Conservation (phyloP, 2,888 invertebrate species). For the Leucophora obtusa region DNA sequence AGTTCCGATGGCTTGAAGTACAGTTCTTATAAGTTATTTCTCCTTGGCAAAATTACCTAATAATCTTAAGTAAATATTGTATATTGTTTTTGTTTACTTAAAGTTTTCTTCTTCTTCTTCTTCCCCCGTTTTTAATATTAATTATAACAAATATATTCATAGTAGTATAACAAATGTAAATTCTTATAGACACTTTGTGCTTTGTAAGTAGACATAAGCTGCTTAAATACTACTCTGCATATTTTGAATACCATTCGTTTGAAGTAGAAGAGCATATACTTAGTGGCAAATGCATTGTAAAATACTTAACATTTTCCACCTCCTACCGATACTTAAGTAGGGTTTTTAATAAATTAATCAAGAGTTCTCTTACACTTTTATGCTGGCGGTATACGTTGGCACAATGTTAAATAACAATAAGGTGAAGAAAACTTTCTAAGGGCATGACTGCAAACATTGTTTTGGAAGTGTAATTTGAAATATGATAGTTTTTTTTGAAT, state of each 20-base stretch:
- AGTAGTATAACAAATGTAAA: constrained; percentile 15
- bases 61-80: too few relatives aligned
- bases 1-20: too few relatives aligned
- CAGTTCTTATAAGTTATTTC: too few relatives aligned
- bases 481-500: constrained; percentile 19
- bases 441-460: background rate
- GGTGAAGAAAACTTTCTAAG: constrained; percentile 11
- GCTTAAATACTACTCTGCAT: constrained; percentile 56
- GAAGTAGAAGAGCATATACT: background rate
- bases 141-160: background rate
- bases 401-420: background rate
- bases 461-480: constrained; percentile 6
- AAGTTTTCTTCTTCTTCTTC: too few relatives aligned
- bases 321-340: constrained; percentile 30
- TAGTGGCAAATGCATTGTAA: constrained; percentile 16
- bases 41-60: too few relatives aligned
- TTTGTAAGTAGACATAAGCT: constrained; percentile 58
- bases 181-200: constrained; percentile 31
- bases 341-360: constrained; percentile 56
- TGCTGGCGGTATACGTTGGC: constrained; percentile 10
- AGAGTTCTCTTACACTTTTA: constrained; percentile 15
- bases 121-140: background rate
- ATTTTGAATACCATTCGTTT: constrained; percentile 33
- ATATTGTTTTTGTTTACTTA: too few relatives aligned
- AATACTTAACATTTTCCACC: constrained; percentile 26